Base-by-base conservation (phyloP, 2,113 vertebrate genomes). In the Mixornis gularis region DNA sequence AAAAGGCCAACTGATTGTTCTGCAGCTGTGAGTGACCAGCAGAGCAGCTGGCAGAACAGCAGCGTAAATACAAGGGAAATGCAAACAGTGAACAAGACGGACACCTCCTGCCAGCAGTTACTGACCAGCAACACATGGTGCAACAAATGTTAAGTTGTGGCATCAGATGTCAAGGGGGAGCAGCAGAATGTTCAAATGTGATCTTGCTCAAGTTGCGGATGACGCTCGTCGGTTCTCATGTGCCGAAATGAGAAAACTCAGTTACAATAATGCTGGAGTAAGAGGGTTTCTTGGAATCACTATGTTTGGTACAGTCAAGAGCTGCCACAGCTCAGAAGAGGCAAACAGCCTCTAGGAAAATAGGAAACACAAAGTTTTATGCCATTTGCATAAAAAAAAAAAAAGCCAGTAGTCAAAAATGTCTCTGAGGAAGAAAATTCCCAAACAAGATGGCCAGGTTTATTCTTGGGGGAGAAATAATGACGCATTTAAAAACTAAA, bases 101-200 rank as follows among this genome's bases (percentile, higher is more conserved):
- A 76, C 70, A 69, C 38, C 58, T 94, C 89, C 93, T 90, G 89
- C 89, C 81, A 73, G 87, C 70, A 93, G 63, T 87, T 87, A 92
- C 21, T 94, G 95, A 93, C 92, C 93, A 90, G 87, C 93, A 95
- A 94, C 95, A 96, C 93, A 90, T 95, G 95, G 87, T 77, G 55
- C 63, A 95, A 89, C 95, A 96, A 95, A 94, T 96, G 95, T 85
- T 88, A 84, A 63, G 24, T 66, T 92, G 80, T 12, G 66, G 94
- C 74, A 91, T 94, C 87, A 87, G 49, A 87, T 93, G 70, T 94
- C 93, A 85, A 72, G 43, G 66, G 52, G 13, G 24, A 19, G 66
- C 48, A 87, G 60, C 64, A 82, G 81, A 85, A 60, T 32, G 52
- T 59, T 85, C 71, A 56, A 78, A 79, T 89, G 76, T 18, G 51